A percentile compares a stretch with the other conserved stretches of the same genome.
phyloP scores from a whole-genome alignment of 2,797 vertebrate genomes.

The Ptychobarbus kaznakovi region DNA sequence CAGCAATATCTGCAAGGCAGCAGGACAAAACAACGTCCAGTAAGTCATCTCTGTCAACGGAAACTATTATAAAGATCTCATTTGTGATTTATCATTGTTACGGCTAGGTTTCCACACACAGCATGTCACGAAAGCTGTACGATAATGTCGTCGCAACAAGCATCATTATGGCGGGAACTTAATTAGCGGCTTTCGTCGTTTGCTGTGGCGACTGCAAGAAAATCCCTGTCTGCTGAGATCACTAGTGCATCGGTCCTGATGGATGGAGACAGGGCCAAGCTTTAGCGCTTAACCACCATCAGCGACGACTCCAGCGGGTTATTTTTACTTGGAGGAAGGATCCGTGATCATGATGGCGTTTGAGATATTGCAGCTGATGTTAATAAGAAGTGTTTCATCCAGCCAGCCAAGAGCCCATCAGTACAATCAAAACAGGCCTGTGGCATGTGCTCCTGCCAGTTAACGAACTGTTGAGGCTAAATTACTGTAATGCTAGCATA shows the following conservation, averaged over 20 bases:
- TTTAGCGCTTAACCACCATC: conserved; percentile 10
- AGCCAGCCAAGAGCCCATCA: conserved; percentile 32
- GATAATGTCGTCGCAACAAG: conserved; percentile 26
- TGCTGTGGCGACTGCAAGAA: conserved; percentile 18
- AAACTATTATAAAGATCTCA: neutral
- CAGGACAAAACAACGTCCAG: neutral
- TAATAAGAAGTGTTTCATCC: conserved; percentile 32
- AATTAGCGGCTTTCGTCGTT: neutral
- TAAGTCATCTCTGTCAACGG: neutral
- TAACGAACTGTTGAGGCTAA: conserved; percentile 39
- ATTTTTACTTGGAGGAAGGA: conserved; percentile 21
- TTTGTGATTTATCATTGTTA: neutral
- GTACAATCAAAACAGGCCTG: conserved; percentile 67
- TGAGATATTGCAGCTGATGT: conserved; percentile 39
- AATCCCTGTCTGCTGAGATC: conserved; percentile 37
- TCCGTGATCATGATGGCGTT: conserved; percentile 39
- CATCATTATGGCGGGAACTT: conserved; percentile 8
- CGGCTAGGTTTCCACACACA: neutral
- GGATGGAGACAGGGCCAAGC: conserved; percentile 26
- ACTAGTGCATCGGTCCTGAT: conserved; percentile 33
- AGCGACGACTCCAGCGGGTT: neutral
- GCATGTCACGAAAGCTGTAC: neutral
- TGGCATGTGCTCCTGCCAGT: conserved; percentile 58
- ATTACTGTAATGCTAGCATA: conserved; percentile 54
- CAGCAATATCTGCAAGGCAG: neutral